These are phyloP conservation scores for Odontomachus brunneus DNA, from an alignment of 1,140 invertebrate species.

Conservation along the genomic window DNA sequence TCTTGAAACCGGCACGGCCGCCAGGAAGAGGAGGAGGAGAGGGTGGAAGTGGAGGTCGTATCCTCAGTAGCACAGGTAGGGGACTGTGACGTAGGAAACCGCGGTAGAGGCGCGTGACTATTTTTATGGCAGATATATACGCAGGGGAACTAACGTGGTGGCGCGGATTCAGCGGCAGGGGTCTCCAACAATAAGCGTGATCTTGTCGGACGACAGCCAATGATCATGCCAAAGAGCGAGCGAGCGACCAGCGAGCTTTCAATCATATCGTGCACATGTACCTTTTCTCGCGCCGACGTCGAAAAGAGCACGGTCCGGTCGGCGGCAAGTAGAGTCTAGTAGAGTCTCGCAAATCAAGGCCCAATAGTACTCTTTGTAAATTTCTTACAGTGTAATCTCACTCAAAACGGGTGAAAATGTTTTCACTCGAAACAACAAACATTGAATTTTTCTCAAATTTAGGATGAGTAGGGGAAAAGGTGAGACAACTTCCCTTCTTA, in stretches of 20 bases:
- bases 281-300: conserved; percentile 46
- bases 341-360: no score
- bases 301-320: neutral
- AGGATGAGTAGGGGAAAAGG: no score
- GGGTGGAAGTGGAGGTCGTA: conserved; percentile 17
- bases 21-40: neutral
- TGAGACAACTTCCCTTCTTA: no score
- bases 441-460: no score
- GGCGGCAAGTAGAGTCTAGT: no score
- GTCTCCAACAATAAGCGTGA: conserved; percentile 74
- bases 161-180: conserved; percentile 67
- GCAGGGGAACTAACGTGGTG: conserved; percentile 61
- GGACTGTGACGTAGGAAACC: conserved; percentile 69
- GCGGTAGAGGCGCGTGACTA: conserved; percentile 77
- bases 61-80: conserved; percentile 57
- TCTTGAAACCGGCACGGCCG: neutral
- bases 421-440: no score
- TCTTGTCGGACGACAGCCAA: conserved; percentile 71
- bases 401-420: no score
- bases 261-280: conserved; percentile 74
- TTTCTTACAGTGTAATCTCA: no score
- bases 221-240: conserved; percentile 74
- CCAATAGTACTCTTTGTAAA: no score
- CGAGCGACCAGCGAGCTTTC: conserved; percentile 67
- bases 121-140: conserved; percentile 80